These are phyloP conservation scores for Calliphora vicina DNA, from an alignment of 1,140 invertebrate genomes.

Conservation along the genomic window DNA sequence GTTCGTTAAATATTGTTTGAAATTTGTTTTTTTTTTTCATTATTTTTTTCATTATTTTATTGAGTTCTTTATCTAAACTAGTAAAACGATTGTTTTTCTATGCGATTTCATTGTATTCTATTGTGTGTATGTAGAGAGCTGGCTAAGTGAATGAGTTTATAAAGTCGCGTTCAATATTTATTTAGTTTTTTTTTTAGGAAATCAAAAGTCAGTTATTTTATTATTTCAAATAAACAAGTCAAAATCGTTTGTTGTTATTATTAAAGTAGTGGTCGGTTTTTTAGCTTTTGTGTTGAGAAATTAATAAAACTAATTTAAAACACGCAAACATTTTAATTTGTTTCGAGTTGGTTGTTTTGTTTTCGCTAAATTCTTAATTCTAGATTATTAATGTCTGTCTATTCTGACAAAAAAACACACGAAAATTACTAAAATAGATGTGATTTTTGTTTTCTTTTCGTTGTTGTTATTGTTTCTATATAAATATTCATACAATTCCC, in stretches of 20 bases:
- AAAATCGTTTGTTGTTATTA: background rate
- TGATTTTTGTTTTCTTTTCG: background rate
- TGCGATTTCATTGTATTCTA: too few relatives aligned
- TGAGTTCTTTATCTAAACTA: too few relatives aligned
- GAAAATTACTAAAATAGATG: background rate
- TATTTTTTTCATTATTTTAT: background rate
- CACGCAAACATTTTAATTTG: slow-evolving; percentile 8
- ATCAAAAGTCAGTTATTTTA: background rate
- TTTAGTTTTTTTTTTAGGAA: background rate
- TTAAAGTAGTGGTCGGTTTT: background rate
- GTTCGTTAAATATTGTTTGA: background rate
- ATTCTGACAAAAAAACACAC: background rate
- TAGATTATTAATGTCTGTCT: background rate
- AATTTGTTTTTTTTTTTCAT: background rate
- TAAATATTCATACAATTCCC: slow-evolving; percentile 1
- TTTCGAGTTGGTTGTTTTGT: background rate
- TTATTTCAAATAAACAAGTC: background rate
- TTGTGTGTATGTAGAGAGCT: background rate
- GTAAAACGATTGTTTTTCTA: too few relatives aligned
- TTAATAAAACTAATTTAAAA: slow-evolving; percentile 6
- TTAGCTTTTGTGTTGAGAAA: background rate
- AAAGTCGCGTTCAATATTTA: background rate
- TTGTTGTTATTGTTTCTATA: background rate
- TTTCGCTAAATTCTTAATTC: background rate
- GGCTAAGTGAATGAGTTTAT: background rate